Evolutionary conservation across 2,797 vertebrate species (phyloP).

Genomic region (Rhodeus uyekii): DNA sequence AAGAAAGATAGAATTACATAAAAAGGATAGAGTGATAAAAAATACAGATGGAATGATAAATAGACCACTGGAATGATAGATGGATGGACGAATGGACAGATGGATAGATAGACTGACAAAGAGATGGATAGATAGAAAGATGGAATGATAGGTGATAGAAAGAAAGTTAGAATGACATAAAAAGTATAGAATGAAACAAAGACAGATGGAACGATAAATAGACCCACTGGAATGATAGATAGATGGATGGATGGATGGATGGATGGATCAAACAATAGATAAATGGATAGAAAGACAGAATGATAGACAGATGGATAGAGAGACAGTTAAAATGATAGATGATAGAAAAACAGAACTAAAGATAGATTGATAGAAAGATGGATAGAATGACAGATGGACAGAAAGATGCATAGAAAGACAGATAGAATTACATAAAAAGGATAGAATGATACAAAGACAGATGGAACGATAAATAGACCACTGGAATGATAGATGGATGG

Average conservation of each 20-base stretch:
- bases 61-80: too few relatives aligned
- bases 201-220: background rate
- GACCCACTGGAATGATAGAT: background rate
- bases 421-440: fast-evolving
- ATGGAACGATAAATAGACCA: background rate
- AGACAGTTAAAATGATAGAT: background rate
- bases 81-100: fast-evolving
- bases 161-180: fast-evolving
- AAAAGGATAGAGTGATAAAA: background rate
- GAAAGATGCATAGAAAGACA: background rate
- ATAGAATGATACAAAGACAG: background rate
- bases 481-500: background rate
- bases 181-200: background rate
- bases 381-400: background rate
- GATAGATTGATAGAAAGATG: background rate
- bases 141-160: background rate
- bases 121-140: background rate
- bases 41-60: background rate
- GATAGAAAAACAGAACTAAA: constrained; percentile 27
- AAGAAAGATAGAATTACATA: too few relatives aligned
- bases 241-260: too few relatives aligned
- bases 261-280: background rate
- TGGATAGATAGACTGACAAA: fast-evolving
- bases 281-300: background rate
- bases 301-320: fast-evolving